Conservation (phyloP, 2,888 invertebrate species). For the Polydesmus complanatus region DNA sequence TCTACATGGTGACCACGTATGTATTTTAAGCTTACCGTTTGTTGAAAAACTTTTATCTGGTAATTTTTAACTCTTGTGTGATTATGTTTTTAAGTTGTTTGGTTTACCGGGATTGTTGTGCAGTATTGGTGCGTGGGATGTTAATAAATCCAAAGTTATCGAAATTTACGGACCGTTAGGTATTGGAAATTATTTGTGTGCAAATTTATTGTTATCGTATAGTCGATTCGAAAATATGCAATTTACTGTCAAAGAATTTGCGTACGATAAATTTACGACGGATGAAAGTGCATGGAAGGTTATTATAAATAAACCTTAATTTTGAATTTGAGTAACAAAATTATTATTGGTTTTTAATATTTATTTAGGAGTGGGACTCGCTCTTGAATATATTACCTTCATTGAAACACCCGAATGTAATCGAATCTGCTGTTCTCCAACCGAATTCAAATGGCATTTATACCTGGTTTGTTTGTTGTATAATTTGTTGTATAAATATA, state of each 20-base stretch:
- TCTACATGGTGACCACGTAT: constrained; percentile 37
- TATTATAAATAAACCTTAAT: too few species aligned
- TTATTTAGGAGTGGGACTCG: not conserved
- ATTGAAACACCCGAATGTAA: not conserved
- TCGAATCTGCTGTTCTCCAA: not conserved
- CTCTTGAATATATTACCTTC: not conserved
- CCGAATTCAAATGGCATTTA: not conserved
- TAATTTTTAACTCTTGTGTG: not conserved
- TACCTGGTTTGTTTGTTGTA: not conserved
- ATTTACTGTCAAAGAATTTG: constrained; percentile 32
- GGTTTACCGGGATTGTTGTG: constrained; percentile 35
- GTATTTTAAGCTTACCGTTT: constrained; percentile 16
- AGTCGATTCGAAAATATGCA: constrained; percentile 27
- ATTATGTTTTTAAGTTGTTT: constrained; percentile 29
- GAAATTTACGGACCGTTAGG: constrained; percentile 36
- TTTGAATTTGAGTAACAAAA: not conserved
- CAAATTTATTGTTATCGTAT: constrained; percentile 28
- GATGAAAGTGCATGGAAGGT: too few species aligned
- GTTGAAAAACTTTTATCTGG: too few species aligned
- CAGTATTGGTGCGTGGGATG: constrained; percentile 29
- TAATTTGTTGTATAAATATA: not conserved
- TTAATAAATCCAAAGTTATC: constrained; percentile 21
- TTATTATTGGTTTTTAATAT: not conserved
- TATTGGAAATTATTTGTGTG: constrained; percentile 29
- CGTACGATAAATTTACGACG: too few species aligned